Conservation (phyloP, 2,797 vertebrate genomes). For the Gymnothorax reevesii region DNA sequence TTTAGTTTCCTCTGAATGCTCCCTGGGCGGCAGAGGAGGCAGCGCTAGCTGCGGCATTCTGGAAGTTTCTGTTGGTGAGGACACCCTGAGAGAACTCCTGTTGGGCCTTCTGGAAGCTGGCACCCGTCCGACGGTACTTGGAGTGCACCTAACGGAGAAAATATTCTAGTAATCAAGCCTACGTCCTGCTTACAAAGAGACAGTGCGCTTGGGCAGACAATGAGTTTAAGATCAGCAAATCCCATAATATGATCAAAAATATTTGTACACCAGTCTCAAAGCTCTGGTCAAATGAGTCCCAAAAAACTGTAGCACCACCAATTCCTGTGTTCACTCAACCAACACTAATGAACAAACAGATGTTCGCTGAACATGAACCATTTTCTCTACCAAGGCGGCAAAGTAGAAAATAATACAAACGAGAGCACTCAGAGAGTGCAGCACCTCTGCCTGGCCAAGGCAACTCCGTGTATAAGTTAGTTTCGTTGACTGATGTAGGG, state of each 20-base stretch:
- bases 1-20: slow-evolving; percentile 75
- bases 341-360: not conserved
- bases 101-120: slow-evolving; percentile 96
- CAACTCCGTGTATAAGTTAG: too few species aligned
- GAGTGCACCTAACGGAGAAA: slow-evolving; percentile 81
- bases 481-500: too few species aligned
- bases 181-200: not conserved
- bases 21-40: slow-evolving; percentile 82
- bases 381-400: not conserved
- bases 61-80: slow-evolving; percentile 84
- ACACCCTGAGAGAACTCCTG: slow-evolving; percentile 97
- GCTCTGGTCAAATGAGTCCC: not conserved
- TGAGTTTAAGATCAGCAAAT: not conserved
- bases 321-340: not conserved
- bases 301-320: not conserved
- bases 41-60: slow-evolving; percentile 67
- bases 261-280: not conserved
- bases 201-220: not conserved
- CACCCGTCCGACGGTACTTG: slow-evolving; percentile 87
- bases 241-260: not conserved
- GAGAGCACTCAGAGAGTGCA: too few species aligned
- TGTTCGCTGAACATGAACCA: not conserved
- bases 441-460: too few species aligned
- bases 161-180: not conserved
- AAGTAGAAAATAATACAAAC: not conserved